Conservation (phyloP, 1,140 invertebrate genomes). For the Hycleus phaleratus region DNA sequence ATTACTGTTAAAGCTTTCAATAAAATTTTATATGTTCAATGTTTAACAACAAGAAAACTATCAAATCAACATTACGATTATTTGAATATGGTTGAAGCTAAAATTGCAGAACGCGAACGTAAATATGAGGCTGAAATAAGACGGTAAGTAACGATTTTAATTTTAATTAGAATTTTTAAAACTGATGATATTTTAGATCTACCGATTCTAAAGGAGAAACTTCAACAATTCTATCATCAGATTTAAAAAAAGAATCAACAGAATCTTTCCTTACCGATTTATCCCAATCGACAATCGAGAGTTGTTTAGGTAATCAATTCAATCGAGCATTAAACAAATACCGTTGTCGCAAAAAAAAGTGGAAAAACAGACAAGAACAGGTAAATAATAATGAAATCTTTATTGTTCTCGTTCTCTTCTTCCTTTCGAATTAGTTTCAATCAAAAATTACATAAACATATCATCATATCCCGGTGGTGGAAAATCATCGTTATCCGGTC, state of each 20-base stretch:
- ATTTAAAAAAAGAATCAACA: too few species aligned
- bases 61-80: constrained; percentile 49
- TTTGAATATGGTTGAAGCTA: constrained; percentile 45
- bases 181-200: too few species aligned
- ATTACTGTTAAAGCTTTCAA: constrained; percentile 52
- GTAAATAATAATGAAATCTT: constrained; percentile 30
- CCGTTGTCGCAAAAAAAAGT: constrained; percentile 38
- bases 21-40: constrained; percentile 46
- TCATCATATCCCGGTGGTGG: constrained; percentile 66
- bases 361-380: constrained; percentile 43
- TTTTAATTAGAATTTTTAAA: too few species aligned
- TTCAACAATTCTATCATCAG: too few species aligned
- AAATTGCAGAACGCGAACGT: too few species aligned
- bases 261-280: constrained; percentile 48
- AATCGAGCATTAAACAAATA: constrained; percentile 47
- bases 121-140: too few species aligned
- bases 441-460: constrained; percentile 59
- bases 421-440: background rate
- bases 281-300: constrained; percentile 40
- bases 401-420: background rate
- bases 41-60: constrained; percentile 54
- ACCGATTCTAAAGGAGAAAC: too few species aligned
- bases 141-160: too few species aligned
- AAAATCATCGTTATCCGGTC: constrained; percentile 65
- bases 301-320: background rate